phyloP scores from a whole-genome alignment of 2,888 invertebrate genomes.

The Flexamia atlantica region DNA sequence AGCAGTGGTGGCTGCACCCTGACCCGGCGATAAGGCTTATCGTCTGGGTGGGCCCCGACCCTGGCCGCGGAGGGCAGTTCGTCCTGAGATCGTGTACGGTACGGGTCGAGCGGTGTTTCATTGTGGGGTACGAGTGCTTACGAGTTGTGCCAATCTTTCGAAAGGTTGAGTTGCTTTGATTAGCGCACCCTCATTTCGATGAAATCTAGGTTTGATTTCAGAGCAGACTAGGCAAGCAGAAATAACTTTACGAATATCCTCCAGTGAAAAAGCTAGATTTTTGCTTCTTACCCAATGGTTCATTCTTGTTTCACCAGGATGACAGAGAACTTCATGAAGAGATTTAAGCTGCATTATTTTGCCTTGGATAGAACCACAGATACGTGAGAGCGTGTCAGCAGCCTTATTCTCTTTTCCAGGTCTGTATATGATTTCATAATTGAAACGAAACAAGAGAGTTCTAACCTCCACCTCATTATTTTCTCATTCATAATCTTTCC shows the following conservation, averaged over 20 bases:
- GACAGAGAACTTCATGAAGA: background rate
- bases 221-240: background rate
- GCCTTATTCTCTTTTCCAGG: background rate
- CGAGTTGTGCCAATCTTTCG: background rate
- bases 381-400: constrained; percentile 6
- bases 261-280: background rate
- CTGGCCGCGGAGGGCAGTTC: too few relatives aligned
- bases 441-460: constrained; percentile 46
- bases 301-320: background rate
- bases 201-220: background rate
- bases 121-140: too few relatives aligned
- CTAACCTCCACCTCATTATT: constrained; percentile 56
- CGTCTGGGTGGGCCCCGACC: too few relatives aligned
- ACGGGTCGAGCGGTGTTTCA: too few relatives aligned
- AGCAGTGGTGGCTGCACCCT: too few relatives aligned
- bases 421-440: constrained; percentile 37
- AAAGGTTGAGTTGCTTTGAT: constrained; percentile 39
- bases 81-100: too few relatives aligned
- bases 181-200: background rate
- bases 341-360: background rate
- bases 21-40: background rate
- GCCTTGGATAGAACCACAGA: background rate
- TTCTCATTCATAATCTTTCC: constrained; percentile 50
- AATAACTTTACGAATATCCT: background rate
- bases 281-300: background rate